Conservation (phyloP, 2,888 invertebrate species). For the Pseudococcus viburni region DNA sequence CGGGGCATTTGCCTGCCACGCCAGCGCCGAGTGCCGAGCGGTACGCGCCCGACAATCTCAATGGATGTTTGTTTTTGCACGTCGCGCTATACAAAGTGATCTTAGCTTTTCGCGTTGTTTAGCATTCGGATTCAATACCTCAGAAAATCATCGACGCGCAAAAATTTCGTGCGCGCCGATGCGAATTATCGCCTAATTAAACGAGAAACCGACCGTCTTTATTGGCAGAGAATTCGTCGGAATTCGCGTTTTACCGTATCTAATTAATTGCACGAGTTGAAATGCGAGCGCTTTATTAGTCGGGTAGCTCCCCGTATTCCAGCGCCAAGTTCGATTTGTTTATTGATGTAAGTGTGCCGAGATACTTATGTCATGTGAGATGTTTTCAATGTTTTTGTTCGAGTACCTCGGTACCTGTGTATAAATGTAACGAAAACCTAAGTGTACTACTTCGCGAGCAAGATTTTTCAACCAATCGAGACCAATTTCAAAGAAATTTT, state of each 20-base stretch:
- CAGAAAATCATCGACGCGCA: not conserved
- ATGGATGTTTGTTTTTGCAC: not conserved
- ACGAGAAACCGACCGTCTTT: not conserved
- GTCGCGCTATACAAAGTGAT: not conserved
- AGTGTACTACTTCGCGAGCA: too few species aligned
- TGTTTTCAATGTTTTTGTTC: too few species aligned
- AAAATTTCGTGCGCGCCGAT: not conserved
- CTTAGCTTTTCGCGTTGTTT: not conserved
- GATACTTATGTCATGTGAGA: too few species aligned
- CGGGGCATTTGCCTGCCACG: not conserved
- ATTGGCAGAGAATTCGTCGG: not conserved
- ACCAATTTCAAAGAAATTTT: too few species aligned
- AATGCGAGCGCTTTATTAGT: too few species aligned
- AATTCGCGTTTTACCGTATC: not conserved
- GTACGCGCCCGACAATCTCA: not conserved
- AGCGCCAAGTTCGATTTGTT: too few species aligned
- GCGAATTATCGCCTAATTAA: not conserved
- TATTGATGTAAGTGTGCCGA: too few species aligned
- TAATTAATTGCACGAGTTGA: too few species aligned
- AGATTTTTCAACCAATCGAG: too few species aligned
- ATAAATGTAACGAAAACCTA: too few species aligned
- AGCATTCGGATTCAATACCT: not conserved
- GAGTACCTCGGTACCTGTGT: too few species aligned
- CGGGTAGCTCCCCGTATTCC: too few species aligned
- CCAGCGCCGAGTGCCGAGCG: not conserved